Conservation (phyloP, 2,797 vertebrate genomes). For the Gymnodraco acuticeps region DNA sequence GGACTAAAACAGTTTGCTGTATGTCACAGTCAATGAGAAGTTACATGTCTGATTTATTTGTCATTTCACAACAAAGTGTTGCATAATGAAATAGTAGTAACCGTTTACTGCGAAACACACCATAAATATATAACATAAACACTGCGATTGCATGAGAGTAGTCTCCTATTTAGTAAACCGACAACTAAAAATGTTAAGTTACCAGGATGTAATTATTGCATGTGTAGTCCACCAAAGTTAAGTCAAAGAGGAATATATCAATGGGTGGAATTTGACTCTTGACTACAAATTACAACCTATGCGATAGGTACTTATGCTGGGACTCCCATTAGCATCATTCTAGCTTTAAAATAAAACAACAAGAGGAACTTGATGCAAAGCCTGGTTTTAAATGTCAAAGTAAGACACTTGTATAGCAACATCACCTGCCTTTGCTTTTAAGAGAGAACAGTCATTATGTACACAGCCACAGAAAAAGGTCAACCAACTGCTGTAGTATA, state of each 20-base stretch:
- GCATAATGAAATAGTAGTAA: not conserved
- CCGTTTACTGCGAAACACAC: too few relatives aligned
- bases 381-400: not conserved
- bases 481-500: not conserved
- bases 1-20: not conserved
- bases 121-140: not conserved
- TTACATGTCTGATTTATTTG: not conserved
- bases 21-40: too few relatives aligned
- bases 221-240: not conserved
- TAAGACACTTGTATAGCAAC: not conserved
- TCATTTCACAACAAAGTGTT: not conserved
- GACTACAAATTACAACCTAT: not conserved
- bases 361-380: not conserved
- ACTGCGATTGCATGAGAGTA: not conserved
- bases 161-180: not conserved
- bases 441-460: not conserved
- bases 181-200: not conserved
- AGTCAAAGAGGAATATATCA: not conserved
- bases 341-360: not conserved
- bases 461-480: not conserved
- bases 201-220: not conserved
- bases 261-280: not conserved
- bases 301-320: not conserved
- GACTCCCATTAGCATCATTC: not conserved
- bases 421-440: not conserved